Conservation (phyloP, 2,888 invertebrate genomes). For the Microctonus aethiopoides region DNA sequence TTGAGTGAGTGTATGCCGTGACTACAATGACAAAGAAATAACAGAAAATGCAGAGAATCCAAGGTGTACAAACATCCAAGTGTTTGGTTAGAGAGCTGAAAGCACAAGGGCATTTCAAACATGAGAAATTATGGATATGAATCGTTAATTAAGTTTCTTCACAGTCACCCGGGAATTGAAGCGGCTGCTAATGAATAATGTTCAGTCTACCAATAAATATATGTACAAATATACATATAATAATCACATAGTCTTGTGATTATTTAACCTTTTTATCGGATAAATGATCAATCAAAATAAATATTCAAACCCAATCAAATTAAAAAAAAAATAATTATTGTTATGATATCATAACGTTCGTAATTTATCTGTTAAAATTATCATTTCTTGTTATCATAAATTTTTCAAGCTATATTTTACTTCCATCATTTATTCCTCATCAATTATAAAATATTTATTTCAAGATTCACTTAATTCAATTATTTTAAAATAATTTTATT, state of each 20-base stretch:
- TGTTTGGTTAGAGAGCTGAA: slow-evolving; percentile 27
- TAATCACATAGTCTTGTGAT: background rate
- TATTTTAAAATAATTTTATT: too few species aligned
- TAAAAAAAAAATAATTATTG: too few species aligned
- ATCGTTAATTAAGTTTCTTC: slow-evolving; percentile 62
- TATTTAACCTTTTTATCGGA: too few species aligned
- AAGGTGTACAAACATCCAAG: background rate
- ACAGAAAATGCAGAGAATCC: background rate
- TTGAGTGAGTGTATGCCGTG: background rate
- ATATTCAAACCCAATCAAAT: too few species aligned
- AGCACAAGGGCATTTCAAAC: slow-evolving; percentile 18
- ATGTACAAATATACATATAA: background rate
- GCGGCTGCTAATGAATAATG: slow-evolving; percentile 55
- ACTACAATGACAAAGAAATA: background rate
- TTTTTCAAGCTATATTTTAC: too few species aligned
- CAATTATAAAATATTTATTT: too few species aligned
- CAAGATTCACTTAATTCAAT: too few species aligned
- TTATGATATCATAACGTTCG: too few species aligned
- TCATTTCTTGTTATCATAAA: too few species aligned
- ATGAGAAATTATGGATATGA: slow-evolving; percentile 52
- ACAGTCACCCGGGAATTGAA: slow-evolving; percentile 53
- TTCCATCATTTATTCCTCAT: too few species aligned
- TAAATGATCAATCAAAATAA: too few species aligned
- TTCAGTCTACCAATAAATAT: slow-evolving; percentile 38
- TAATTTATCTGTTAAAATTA: too few species aligned